phyloP scores from a whole-genome alignment of 2,797 vertebrate species.

The Rhinophrynus dorsalis region DNA sequence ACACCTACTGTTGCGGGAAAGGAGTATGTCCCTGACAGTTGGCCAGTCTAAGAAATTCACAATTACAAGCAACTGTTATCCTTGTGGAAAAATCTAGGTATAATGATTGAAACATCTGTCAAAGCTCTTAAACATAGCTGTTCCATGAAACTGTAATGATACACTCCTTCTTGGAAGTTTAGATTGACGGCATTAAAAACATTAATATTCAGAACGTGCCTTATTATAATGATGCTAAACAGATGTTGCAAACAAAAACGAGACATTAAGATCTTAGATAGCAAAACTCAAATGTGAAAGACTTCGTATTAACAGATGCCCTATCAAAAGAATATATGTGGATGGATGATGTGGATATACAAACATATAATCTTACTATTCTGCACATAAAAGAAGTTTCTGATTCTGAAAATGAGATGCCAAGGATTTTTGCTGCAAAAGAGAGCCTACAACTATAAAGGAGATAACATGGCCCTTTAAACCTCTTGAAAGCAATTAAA shows the following conservation, averaged over 20 bases:
- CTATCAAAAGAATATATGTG: conserved; percentile 11
- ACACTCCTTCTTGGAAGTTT: conserved; percentile 56
- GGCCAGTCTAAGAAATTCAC: conserved; percentile 54
- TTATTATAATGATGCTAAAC: conserved; percentile 61
- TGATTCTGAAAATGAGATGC: not conserved
- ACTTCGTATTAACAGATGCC: conserved; percentile 32
- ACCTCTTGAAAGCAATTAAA: conserved; percentile 11
- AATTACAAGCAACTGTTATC: conserved; percentile 59
- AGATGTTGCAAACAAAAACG: conserved; percentile 57
- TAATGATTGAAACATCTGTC: conserved; percentile 64
- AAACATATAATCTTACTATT: not conserved
- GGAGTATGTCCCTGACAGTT: conserved; percentile 57
- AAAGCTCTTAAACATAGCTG: conserved; percentile 60
- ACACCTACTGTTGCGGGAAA: conserved; percentile 49
- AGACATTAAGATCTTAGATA: conserved; percentile 49
- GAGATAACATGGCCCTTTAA: not conserved
- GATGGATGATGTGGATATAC: conserved; percentile 5
- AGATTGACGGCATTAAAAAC: conserved; percentile 57
- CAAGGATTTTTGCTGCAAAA: not conserved
- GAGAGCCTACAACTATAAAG: not conserved
- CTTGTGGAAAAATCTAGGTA: conserved; percentile 58
- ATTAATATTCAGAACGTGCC: conserved; percentile 63
- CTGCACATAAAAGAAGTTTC: not conserved
- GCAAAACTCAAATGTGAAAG: not conserved
- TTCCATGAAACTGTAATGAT: conserved; percentile 54